Conservation (phyloP, 2,113 vertebrate species). For the Sturnira hondurensis region DNA sequence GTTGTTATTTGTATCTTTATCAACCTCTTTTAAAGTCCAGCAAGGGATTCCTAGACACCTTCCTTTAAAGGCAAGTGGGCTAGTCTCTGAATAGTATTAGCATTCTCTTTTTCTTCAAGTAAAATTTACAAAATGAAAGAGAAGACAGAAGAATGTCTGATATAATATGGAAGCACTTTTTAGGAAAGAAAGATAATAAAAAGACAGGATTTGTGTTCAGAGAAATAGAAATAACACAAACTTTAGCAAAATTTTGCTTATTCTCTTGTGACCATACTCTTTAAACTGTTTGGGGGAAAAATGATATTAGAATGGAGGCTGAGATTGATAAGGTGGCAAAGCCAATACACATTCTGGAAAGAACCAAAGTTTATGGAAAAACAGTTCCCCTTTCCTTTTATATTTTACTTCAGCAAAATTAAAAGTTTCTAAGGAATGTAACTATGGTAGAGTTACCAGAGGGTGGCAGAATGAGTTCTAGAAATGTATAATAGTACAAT, state of each 20-base stretch:
- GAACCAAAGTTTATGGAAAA: not conserved
- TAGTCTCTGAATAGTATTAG: conserved; percentile 67
- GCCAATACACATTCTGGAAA: not conserved
- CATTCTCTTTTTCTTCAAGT: conserved; percentile 68
- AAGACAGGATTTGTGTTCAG: not conserved
- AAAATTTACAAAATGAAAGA: conserved; percentile 74
- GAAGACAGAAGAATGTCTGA: conserved; percentile 72
- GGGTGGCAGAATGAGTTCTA: not conserved
- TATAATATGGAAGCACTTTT: not conserved
- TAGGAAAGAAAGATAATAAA: not conserved
- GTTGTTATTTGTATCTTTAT: conserved; percentile 69
- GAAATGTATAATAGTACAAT: not conserved
- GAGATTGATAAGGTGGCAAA: not conserved
- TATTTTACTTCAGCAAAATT: not conserved
- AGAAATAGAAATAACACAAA: not conserved
- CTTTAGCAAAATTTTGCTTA: not conserved
- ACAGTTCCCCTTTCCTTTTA: not conserved
- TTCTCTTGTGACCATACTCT: not conserved
- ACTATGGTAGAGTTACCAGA: not conserved
- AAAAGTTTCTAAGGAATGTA: not conserved
- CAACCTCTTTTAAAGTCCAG: conserved; percentile 61
- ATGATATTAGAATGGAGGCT: not conserved
- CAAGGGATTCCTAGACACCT: conserved; percentile 57
- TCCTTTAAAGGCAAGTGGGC: conserved; percentile 25
- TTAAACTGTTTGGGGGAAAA: not conserved